phyloP scores from a whole-genome alignment of 2,797 vertebrate species.

The Tokudaia tokunoshimensis region DNA sequence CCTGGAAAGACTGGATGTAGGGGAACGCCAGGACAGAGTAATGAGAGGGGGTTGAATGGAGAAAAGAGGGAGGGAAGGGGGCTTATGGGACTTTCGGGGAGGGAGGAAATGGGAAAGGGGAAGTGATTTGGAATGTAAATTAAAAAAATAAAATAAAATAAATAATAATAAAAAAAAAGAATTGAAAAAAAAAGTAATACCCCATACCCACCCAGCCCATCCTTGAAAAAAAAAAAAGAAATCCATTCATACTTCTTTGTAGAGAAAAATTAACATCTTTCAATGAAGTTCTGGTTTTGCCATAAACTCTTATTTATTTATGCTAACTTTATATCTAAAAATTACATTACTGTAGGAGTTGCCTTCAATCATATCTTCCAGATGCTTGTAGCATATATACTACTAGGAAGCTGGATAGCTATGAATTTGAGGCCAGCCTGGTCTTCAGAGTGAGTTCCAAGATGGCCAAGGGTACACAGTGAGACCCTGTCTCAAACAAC shows the following conservation, averaged over 20 bases:
- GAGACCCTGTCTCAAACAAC: neutral
- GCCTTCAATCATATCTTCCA: neutral
- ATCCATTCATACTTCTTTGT: neutral
- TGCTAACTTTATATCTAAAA: constrained; percentile 30
- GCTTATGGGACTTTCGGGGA: no score
- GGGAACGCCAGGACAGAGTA: no score
- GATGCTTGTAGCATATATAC: neutral
- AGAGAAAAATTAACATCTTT: neutral
- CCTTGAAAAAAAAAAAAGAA: no score
- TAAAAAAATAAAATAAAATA: no score
- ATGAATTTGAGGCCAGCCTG: neutral
- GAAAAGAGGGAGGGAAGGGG: no score
- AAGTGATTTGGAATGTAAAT: no score
- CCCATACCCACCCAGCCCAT: no score
- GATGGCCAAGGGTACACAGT: neutral
- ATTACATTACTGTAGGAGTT: neutral
- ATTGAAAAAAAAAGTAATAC: no score
- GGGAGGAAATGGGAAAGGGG: no score
- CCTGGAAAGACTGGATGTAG: no score
- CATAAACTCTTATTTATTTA: constrained; percentile 5
- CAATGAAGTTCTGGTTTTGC: constrained; percentile 10
- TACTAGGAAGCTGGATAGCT: neutral
- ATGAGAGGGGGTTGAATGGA: no score
- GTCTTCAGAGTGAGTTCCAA: neutral
- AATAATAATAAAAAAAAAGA: no score